These are phyloP conservation scores for Stenodera caucasica DNA, from an alignment of 2,888 invertebrate species.

Conservation along the genomic window DNA sequence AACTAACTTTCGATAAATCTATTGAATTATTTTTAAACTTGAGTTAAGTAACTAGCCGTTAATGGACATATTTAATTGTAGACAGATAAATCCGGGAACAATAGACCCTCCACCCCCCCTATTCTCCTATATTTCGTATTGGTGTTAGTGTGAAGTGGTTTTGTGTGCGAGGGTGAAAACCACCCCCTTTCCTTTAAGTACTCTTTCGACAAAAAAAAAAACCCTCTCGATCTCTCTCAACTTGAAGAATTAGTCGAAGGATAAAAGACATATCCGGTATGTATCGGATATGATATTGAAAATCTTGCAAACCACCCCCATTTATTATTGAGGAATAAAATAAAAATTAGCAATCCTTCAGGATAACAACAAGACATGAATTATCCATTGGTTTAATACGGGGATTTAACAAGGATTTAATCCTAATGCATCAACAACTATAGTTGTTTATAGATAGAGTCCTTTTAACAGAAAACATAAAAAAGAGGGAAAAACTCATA, in stretches of 20 bases:
- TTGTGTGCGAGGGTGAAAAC: constrained; percentile 5
- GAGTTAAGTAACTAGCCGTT: background rate
- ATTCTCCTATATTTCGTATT: background rate
- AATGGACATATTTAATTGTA: constrained; percentile 18
- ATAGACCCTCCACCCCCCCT: constrained; percentile 16
- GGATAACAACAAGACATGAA: background rate
- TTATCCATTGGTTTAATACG: background rate
- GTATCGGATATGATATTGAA: constrained; percentile 10
- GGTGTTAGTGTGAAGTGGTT: constrained; percentile 22
- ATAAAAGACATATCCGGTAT: too few species aligned
- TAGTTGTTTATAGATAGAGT: too few species aligned
- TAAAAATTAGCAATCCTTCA: background rate
- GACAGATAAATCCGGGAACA: constrained; percentile 26
- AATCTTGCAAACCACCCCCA: constrained; percentile 20
- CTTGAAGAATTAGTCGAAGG: constrained; percentile 30
- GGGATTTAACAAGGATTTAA: background rate
- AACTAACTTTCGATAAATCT: too few species aligned
- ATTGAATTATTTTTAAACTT: too few species aligned
- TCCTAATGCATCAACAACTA: too few species aligned
- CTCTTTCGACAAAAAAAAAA: constrained; percentile 26
- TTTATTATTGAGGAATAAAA: too few species aligned
- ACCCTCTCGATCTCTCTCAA: constrained; percentile 26
- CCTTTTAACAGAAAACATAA: background rate
- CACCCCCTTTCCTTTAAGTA: constrained; percentile 21
- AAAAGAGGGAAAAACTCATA: background rate